Conservation (phyloP, 2,797 vertebrate species). For the Hirundo rustica region DNA sequence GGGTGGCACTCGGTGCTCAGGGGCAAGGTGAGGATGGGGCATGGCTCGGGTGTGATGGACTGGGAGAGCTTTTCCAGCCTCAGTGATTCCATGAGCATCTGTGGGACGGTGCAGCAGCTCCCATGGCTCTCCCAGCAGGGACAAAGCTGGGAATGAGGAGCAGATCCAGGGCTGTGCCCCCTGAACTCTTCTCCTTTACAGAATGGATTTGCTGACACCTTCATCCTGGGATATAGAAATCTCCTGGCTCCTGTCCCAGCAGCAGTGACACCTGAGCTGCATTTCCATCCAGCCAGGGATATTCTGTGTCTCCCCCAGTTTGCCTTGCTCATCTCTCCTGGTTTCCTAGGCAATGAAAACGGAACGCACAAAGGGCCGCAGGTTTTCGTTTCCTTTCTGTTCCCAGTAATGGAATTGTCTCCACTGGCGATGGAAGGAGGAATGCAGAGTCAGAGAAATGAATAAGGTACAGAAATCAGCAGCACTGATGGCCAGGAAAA, state of each 20-base stretch:
- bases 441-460: neutral
- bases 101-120: neutral
- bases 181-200: neutral
- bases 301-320: neutral
- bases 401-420: constrained; percentile 2
- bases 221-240: neutral
- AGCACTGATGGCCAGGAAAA: neutral
- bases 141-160: neutral
- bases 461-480: neutral
- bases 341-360: constrained; percentile 57
- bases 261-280: neutral
- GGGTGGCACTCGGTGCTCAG: no score
- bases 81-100: neutral
- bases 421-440: neutral
- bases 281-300: neutral
- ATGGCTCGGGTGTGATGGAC: no score
- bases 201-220: neutral
- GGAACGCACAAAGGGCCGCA: neutral
- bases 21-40: no score
- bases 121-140: neutral
- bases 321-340: constrained; percentile 12
- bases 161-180: neutral
- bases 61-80: neutral
- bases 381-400: neutral
- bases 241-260: neutral